Conservation (phyloP, 2,113 vertebrate species). For the Rhadina sibilatrix region DNA sequence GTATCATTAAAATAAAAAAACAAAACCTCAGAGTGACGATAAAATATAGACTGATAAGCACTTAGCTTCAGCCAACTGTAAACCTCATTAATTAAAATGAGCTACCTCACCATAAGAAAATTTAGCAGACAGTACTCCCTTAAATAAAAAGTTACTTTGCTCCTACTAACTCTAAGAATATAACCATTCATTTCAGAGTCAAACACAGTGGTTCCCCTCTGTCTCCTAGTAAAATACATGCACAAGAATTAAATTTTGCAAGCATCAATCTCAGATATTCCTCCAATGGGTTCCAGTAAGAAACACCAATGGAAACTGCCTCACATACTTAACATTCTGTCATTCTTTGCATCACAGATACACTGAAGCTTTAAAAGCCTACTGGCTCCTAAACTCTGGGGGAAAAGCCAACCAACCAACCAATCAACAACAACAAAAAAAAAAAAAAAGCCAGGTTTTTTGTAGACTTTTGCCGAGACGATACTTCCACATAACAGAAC, state of each 20-base stretch:
- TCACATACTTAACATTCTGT: neutral
- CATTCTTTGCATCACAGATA: neutral
- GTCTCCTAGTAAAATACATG: neutral
- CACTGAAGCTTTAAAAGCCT: neutral
- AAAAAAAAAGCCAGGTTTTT: neutral
- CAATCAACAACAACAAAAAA: no score
- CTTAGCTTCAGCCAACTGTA: neutral
- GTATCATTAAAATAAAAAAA: conserved; percentile 12
- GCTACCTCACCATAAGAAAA: neutral
- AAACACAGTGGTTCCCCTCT: neutral
- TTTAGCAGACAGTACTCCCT: neutral
- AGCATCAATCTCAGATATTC: neutral
- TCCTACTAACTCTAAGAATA: neutral
- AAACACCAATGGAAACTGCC: neutral
- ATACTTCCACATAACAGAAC: neutral
- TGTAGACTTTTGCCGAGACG: neutral
- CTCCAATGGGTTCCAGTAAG: neutral
- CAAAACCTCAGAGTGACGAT: neutral
- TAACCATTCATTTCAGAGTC: neutral
- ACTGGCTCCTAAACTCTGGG: neutral
- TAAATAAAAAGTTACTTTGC: neutral
- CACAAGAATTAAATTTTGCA: neutral
- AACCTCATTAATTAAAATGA: neutral
- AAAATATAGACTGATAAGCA: neutral
- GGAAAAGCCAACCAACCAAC: neutral